Evolutionary conservation across 2,888 invertebrate genomes (phyloP), one percentile per base, ranked within the genome.

Genomic region (Neoaliturus tenellus): DNA sequence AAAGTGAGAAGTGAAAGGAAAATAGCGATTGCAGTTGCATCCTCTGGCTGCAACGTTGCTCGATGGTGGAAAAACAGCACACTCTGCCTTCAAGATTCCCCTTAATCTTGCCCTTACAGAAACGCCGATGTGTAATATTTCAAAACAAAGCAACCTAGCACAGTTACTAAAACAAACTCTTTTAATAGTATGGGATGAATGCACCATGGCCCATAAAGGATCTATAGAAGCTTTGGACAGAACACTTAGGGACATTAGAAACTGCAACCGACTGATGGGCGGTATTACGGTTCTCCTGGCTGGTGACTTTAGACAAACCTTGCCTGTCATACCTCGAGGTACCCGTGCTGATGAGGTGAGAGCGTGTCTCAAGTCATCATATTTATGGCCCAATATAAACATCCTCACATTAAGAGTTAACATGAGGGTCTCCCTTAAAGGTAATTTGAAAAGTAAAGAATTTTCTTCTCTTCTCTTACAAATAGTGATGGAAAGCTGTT

Each of bases 11-110:
- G 85, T 28, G 85, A 88, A 62, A 86, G 87, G 80, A 87, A 88
- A 82, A 89, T 89, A 83, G 89, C 89, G 5, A 84, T 90, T 78
- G 88, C 90, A 69, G 88, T 90, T 28, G 90, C 90, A 12, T 90
- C 88, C 48, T 88, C 89, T 8, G 90, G 90, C 89, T 41, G 89
- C 90, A 81, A 90, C 89, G 69, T 87, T 91, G 78, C 87, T 91
- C 55, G 87, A 89, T 86, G 88, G 89, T 83, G 90, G 89, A 35
- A 86, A 89, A 87, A 91, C 89, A 39, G 88, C 89, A 71, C 90
- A 90, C 82, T 88, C 88, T 41, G 86, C 88, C 80, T 89, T 90
- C 84, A 89, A 89, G 81, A 87, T 89, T 62, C 89, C 89, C 73
- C 81, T 89, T 12, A 81, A 67, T 33, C 25, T 81, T 1, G 41